Evolutionary conservation across 2,888 invertebrate genomes (phyloP), one percentile per base, ranked within the genome.

Genomic region (Sinelater perroti): DNA sequence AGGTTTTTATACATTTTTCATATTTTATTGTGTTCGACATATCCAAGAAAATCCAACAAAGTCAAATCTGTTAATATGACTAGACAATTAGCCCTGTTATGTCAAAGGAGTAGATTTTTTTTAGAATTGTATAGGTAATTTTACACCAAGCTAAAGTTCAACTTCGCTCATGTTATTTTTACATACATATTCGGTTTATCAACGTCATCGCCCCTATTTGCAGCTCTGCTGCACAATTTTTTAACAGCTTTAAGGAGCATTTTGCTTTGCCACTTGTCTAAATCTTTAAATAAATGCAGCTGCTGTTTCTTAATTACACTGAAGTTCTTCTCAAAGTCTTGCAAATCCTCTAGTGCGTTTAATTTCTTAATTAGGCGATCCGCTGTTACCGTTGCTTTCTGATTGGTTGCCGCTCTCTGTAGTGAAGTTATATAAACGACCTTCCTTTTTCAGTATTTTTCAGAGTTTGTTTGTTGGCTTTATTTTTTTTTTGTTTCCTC

Each of bases 311-410:
- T 13, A 16, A 44, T 16, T 11, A 14, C 42, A 10, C 35, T n/a
- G 38, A 49, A 38, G n/a, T 20, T 30, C 3, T 33, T 33, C 31
- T 60, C 38, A 54, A 62, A 62, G 7, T 31, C 6, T 13, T 42
- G 60, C 8, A 62, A 42, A 45, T 56, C 45, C 17, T 51, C 46
- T 38, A 54, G 13, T n/a, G 56, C 47, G 28, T 42, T 24, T 16
- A 62, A 54, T 28, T 44, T 40, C 10, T 40, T 36, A 17, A 56
- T 33, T 21, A 44, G 6, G 1, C 47, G 21, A 31, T 40, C 13
- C 21, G 11, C 10, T 11, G 17, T 44, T 40, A 31, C n/a, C 10
- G 6, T 28, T 11, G 14, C 2, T 55, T 26, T 11, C 38, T 21
- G 13, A 13, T 16, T 13, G 31, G 21, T 5, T 28, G 10, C 10